Conservation (phyloP, 2,797 vertebrate genomes). For the Scomberomorus guttatus region DNA sequence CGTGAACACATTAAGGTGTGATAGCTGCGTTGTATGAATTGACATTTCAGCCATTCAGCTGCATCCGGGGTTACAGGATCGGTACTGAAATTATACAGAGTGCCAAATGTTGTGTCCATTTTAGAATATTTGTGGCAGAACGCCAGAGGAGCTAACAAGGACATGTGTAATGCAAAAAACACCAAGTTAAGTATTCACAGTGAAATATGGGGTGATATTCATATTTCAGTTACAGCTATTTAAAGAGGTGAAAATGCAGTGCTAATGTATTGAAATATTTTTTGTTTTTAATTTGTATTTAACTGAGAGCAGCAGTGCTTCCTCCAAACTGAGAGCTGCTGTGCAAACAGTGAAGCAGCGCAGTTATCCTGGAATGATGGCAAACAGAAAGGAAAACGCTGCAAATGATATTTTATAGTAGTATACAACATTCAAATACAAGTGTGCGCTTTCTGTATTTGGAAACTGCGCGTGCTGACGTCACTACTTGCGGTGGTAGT, state of each 20-base stretch:
- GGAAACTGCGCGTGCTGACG: constrained; percentile 82
- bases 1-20: neutral
- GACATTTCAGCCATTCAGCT: neutral
- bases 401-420: neutral
- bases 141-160: neutral
- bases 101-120: neutral
- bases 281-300: neutral
- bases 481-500: constrained; percentile 66
- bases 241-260: neutral
- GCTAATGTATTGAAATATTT: neutral
- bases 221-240: neutral
- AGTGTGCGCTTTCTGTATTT: constrained; percentile 55
- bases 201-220: neutral
- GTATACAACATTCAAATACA: neutral
- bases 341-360: neutral
- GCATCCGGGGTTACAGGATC: neutral
- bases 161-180: neutral
- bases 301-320: neutral
- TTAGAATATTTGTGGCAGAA: neutral
- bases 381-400: neutral
- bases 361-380: neutral
- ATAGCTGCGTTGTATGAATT: neutral
- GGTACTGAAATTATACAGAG: neutral
- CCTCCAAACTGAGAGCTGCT: neutral
- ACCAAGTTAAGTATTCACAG: neutral